phyloP scores from a whole-genome alignment of 2,888 invertebrate genomes.

The Nezara viridula region DNA sequence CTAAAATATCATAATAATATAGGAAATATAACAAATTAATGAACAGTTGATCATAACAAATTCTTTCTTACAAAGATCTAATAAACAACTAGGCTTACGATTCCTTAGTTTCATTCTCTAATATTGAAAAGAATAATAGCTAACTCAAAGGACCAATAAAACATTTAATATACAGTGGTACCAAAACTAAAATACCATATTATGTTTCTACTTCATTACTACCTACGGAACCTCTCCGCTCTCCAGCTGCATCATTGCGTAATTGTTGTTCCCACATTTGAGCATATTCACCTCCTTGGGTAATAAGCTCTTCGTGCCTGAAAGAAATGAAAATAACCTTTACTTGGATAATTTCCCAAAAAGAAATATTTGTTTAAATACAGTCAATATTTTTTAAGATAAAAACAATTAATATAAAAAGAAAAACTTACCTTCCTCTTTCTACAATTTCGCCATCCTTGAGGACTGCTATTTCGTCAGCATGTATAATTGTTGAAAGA shows the following conservation, averaged over 20 bases:
- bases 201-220: conserved; percentile 45
- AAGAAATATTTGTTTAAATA: not conserved
- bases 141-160: conserved; percentile 11
- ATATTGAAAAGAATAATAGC: conserved; percentile 41
- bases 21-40: not conserved
- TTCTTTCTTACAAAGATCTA: not conserved
- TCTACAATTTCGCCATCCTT: conserved; percentile 93
- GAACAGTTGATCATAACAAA: not conserved
- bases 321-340: conserved; percentile 57
- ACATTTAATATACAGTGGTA: conserved; percentile 18
- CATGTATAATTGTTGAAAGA: conserved; percentile 93
- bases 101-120: not conserved
- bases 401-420: conserved; percentile 37
- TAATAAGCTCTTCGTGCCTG: conserved; percentile 82
- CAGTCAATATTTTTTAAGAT: not conserved
- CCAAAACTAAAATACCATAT: not conserved
- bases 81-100: not conserved
- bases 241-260: conserved; percentile 69
- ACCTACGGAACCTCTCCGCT: conserved; percentile 21
- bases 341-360: not conserved
- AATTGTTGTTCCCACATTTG: conserved; percentile 95
- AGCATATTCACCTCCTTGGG: conserved; percentile 82
- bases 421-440: conserved; percentile 79
- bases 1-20: not conserved
- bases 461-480: conserved; percentile 93